These are phyloP conservation scores for Cryptotis parvus DNA, from an alignment of 2,113 vertebrate genomes.

Conservation along the genomic window DNA sequence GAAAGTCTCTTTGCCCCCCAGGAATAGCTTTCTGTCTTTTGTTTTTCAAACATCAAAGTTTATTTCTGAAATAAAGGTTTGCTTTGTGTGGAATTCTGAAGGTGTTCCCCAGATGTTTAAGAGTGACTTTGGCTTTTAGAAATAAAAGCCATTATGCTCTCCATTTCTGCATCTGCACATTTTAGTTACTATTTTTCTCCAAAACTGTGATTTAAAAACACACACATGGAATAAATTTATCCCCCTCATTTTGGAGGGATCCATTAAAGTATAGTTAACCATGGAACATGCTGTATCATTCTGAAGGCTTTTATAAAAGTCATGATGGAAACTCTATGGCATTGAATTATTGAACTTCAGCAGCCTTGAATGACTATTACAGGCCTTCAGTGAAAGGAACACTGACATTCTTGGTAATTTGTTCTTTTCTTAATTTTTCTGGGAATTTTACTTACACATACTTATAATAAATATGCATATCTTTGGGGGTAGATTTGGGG, in stretches of 20 bases:
- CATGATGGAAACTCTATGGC: background rate
- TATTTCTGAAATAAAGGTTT: slow-evolving; percentile 64
- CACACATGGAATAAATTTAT: background rate
- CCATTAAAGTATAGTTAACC: background rate
- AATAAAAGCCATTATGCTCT: no score
- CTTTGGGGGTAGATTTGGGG: no score
- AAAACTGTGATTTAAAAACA: background rate
- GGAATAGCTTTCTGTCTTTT: slow-evolving; percentile 68
- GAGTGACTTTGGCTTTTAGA: slow-evolving; percentile 61
- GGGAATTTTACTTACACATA: background rate
- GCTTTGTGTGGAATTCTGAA: slow-evolving; percentile 66
- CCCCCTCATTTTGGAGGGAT: background rate
- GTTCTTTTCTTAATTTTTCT: background rate
- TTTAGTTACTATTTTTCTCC: slow-evolving; percentile 3
- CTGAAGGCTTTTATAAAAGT: background rate
- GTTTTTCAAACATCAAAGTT: slow-evolving; percentile 73
- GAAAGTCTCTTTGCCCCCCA: slow-evolving; percentile 36
- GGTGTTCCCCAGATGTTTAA: slow-evolving; percentile 54
- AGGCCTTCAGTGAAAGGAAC: background rate
- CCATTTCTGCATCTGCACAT: slow-evolving; percentile 24
- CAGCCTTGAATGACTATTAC: background rate
- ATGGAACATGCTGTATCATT: background rate
- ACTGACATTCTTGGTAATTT: background rate
- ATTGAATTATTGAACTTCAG: background rate
- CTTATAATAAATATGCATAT: background rate